Conservation (phyloP, 2,888 invertebrate genomes). For the Norana najaformis region DNA sequence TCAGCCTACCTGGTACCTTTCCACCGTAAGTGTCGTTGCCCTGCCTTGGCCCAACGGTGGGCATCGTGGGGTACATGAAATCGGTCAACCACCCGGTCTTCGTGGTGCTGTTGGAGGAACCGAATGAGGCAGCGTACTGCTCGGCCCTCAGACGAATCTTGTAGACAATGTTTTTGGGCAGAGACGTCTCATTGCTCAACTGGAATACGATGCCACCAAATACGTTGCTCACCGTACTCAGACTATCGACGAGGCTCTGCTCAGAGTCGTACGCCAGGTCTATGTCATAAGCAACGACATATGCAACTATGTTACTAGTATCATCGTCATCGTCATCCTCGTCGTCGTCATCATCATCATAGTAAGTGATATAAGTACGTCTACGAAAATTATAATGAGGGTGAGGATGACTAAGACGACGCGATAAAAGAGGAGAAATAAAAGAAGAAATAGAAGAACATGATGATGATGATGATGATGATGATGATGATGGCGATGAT, state of each 20-base stretch:
- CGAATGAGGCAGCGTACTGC: background rate
- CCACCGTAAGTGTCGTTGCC: background rate
- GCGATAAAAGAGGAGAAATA: no score
- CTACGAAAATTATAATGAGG: no score
- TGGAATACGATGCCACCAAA: slow-evolving; percentile 4
- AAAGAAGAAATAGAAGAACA: no score
- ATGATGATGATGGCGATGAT: no score
- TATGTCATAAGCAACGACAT: background rate
- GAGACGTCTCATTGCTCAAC: background rate
- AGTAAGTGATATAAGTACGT: no score
- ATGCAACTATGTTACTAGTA: background rate
- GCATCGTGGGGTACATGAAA: background rate
- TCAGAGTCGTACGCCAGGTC: background rate
- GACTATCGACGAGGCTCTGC: background rate
- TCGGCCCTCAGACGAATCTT: slow-evolving; percentile 10
- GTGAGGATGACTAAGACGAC: no score
- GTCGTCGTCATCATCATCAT: background rate
- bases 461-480: no score
- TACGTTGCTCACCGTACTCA: background rate
- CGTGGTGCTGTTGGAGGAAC: no score
- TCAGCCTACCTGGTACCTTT: background rate
- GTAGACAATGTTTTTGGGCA: background rate
- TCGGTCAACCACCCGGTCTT: background rate
- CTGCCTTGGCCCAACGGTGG: background rate
- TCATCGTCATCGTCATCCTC: background rate